phyloP scores from a whole-genome alignment of 2,797 vertebrate species.

The Vespertilio murinus region DNA sequence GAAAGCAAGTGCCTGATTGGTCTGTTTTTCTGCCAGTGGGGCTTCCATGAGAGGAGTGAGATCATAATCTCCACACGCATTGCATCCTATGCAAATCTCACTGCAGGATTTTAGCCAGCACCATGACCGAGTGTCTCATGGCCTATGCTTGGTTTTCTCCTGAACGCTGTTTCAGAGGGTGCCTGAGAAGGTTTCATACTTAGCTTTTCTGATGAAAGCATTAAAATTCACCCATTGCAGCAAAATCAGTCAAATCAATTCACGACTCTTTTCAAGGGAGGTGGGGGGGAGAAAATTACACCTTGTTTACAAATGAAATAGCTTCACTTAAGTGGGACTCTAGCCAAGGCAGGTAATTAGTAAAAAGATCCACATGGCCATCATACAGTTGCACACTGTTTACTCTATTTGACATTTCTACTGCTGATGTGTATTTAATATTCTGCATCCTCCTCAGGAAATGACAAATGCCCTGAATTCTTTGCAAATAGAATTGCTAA shows the following conservation, averaged over 20 bases:
- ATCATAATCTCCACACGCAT: not conserved
- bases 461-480: slow-evolving; percentile 77
- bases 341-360: slow-evolving; percentile 70
- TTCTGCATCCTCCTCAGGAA: slow-evolving; percentile 74
- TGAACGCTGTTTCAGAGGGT: not conserved
- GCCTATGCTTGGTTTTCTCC: not conserved
- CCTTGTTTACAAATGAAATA: slow-evolving; percentile 78
- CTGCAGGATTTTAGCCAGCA: not conserved
- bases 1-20: not conserved
- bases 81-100: not conserved
- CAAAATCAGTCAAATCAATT: slow-evolving; percentile 60
- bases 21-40: not conserved
- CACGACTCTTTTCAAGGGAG: slow-evolving; percentile 48
- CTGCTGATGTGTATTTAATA: slow-evolving; percentile 68
- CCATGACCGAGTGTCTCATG: not conserved
- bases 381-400: slow-evolving; percentile 13
- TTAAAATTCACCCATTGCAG: slow-evolving; percentile 40
- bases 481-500: slow-evolving; percentile 76
- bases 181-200: not conserved
- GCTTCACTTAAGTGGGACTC: slow-evolving; percentile 68
- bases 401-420: slow-evolving; percentile 65
- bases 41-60: no score
- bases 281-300: slow-evolving; percentile 51
- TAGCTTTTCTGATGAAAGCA: not conserved
- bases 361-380: slow-evolving; percentile 30